These are phyloP conservation scores for Gobiocypris rarus DNA, from an alignment of 2,113 vertebrate species.

Conservation along the genomic window DNA sequence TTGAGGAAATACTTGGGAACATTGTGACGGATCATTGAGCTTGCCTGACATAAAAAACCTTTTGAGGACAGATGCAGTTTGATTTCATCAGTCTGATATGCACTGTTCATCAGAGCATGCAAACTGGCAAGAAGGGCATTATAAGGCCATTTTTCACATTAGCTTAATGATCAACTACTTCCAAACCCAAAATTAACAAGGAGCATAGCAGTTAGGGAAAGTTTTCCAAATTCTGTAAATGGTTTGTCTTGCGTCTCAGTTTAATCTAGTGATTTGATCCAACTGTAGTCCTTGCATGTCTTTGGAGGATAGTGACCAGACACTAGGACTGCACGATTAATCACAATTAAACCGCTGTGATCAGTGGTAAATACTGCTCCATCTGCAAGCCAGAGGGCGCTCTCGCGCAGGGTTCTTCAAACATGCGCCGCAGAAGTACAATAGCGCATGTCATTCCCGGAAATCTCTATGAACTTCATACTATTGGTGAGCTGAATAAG, in stretches of 20 bases:
- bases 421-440: too few species aligned
- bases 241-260: background rate
- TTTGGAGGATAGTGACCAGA: background rate
- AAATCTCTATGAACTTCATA: too few species aligned
- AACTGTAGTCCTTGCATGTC: background rate
- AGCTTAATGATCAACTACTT: conserved; percentile 26
- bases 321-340: too few species aligned
- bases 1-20: background rate
- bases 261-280: background rate
- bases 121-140: conserved; percentile 12
- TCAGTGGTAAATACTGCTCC: too few species aligned
- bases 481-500: too few species aligned
- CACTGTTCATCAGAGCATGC: conserved; percentile 1
- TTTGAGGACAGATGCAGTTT: conserved; percentile 22
- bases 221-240: background rate
- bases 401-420: too few species aligned
- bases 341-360: too few species aligned
- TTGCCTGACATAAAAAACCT: conserved; percentile 11
- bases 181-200: background rate
- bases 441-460: too few species aligned
- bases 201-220: background rate
- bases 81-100: conserved; percentile 13
- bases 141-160: conserved; percentile 32
- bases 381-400: too few species aligned
- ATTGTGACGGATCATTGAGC: conserved; percentile 22